Base-by-base conservation (phyloP, 2,888 invertebrate genomes). In the Allophyes oxyacanthae region DNA sequence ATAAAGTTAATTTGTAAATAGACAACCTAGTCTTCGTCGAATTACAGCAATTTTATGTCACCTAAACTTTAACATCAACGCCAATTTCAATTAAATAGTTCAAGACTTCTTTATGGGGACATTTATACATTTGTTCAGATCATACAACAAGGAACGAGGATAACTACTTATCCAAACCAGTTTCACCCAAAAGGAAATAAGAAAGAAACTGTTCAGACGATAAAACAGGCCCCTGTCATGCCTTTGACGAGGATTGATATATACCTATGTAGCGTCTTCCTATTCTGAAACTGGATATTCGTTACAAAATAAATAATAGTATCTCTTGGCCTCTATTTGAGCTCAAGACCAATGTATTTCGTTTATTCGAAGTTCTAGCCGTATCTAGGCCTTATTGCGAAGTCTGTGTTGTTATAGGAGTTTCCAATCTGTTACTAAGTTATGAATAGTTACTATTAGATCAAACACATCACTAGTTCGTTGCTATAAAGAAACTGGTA, bases 171-270 rank as follows among this genome's bases (percentile, higher is more conserved):
- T 41, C 42, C 46, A 62, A 65, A 69, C 69, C 53, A 52, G 66
- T 72, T 72, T 42, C 30, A 46, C 41, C 40, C 43, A 46, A 65
- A 61, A 65, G 40, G 48, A 65, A 74, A 74, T 58, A 53, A 56
- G 53, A 70, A 9, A 62, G 37, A 53, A 56, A 56, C 44, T 38
- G 59, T 48, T 50, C 26, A 48, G 34, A 45, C 38, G 57, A 68
- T 64, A 74, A 67, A 71, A 71, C 52, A 59, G 60, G 65, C 65
- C 72, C 64, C 46, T 68, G 68, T 62, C 57, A 48, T 20, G 44
- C 7, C 36, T 61, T 61, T 44, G 72, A 69, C 45, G 57, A 56
- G 56, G 59, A 68, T 72, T 71, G 57, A 60, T 68, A 48, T 52
- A 49, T 56, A n/a, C n/a, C n/a, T 49, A 15, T 55, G 28, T 11